Percentiles rank a stretch among this genome's conserved stretches.
Conservation (phyloP, 2,888 invertebrate species). For the Leptopilina drosophilae region DNA sequence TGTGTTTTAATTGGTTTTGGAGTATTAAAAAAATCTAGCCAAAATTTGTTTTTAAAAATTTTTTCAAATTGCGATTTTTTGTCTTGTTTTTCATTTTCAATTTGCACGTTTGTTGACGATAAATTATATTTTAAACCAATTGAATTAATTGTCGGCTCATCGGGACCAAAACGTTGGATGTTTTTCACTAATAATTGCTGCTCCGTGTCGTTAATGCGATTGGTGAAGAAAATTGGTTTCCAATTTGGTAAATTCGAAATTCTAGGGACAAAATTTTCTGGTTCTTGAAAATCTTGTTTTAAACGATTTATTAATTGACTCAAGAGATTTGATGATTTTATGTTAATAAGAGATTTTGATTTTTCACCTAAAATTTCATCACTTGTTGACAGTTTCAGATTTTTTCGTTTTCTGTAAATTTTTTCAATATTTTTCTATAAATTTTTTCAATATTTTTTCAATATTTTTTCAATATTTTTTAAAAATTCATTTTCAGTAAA, state of each 20-base stretch:
- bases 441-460: too few relatives aligned
- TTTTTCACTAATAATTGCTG: neutral
- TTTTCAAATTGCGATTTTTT: neutral
- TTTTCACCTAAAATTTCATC: neutral
- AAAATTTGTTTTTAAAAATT: neutral
- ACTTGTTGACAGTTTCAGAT: neutral
- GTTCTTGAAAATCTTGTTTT: constrained; percentile 5
- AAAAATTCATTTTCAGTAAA: too few relatives aligned
- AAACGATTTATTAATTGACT: neutral
- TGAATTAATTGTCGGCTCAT: constrained; percentile 15
- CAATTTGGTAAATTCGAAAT: neutral
- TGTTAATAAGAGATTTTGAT: neutral
- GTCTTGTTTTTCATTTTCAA: neutral
- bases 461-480: neutral
- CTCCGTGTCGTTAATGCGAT: too few relatives aligned
- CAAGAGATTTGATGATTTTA: neutral
- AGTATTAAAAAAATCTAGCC: neutral
- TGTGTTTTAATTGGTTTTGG: neutral
- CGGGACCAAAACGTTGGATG: neutral
- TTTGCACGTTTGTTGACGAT: neutral
- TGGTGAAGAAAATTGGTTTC: neutral
- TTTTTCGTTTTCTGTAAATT: neutral
- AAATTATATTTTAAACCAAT: constrained; percentile 27
- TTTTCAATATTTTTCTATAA: neutral
- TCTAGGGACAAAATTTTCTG: neutral